Conservation (phyloP, 2,113 vertebrate species). For the Amblyornis subalaris region DNA sequence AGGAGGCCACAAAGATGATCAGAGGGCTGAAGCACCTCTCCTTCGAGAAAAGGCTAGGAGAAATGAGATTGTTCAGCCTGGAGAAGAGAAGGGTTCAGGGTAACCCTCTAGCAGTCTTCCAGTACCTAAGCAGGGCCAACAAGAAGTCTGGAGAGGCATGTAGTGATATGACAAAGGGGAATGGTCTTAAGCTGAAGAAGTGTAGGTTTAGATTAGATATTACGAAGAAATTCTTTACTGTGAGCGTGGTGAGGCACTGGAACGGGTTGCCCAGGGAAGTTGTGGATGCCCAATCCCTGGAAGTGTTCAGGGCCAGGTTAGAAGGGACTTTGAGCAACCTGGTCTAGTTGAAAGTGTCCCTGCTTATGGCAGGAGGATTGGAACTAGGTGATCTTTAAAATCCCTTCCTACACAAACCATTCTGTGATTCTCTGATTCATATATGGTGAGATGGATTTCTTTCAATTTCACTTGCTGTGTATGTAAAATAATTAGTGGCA, state of each 20-base stretch:
- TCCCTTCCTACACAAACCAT: background rate
- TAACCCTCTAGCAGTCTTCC: background rate
- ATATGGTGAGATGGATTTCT: background rate
- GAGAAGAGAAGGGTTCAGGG: background rate
- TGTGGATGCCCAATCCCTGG: background rate
- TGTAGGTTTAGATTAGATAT: background rate
- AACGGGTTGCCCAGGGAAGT: background rate
- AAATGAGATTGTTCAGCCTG: background rate
- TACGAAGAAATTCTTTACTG: background rate
- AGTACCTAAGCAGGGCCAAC: background rate
- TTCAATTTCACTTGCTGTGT: background rate
- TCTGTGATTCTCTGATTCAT: background rate
- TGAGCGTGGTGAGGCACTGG: background rate
- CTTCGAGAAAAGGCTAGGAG: background rate
- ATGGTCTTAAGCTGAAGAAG: background rate
- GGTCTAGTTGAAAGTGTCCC: background rate
- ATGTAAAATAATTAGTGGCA: background rate
- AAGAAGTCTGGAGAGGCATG: background rate
- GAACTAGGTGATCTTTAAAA: background rate
- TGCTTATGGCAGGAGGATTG: background rate
- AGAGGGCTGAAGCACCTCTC: background rate
- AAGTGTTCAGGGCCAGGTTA: background rate
- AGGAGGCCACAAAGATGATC: background rate
- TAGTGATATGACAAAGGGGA: background rate
- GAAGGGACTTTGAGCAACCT: background rate